phyloP scores from a whole-genome alignment of 2,888 invertebrate species.

The Folsomia manolachei region DNA sequence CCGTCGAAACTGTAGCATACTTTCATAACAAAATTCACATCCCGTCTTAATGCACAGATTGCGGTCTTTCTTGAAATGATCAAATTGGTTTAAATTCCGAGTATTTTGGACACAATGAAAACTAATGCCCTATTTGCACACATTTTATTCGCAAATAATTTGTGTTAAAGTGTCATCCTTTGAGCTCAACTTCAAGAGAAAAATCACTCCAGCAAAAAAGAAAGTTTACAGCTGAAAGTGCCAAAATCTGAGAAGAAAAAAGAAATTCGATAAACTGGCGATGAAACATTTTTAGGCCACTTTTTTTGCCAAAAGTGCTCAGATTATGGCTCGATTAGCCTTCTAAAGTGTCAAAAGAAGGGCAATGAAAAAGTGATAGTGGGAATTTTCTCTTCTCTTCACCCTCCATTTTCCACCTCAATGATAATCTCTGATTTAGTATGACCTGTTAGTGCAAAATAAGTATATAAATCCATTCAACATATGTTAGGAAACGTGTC shows the following conservation, averaged over 20 bases:
- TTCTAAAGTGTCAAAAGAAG: slow-evolving; percentile 30
- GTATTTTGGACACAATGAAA: not conserved
- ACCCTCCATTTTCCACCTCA: slow-evolving; percentile 40
- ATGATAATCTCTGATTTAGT: slow-evolving; percentile 41
- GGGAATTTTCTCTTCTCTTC: slow-evolving; percentile 23
- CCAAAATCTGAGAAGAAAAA: not conserved
- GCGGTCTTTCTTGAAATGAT: too few relatives aligned
- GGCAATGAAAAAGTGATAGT: slow-evolving; percentile 12
- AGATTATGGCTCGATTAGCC: slow-evolving; percentile 48
- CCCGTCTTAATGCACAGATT: too few relatives aligned
- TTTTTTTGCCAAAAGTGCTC: slow-evolving; percentile 41
- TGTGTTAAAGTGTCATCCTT: not conserved
- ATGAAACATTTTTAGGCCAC: not conserved
- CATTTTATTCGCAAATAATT: not conserved
- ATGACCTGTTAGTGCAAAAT: not conserved
- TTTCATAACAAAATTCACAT: too few relatives aligned
- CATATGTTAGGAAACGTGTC: too few relatives aligned
- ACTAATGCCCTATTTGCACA: not conserved
- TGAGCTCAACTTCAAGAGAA: not conserved
- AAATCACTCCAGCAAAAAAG: not conserved
- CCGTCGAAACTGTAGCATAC: too few relatives aligned
- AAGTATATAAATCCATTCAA: not conserved
- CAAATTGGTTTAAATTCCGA: too few relatives aligned
- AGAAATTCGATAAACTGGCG: not conserved
- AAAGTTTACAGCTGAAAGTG: slow-evolving; percentile 1